Base-by-base conservation (phyloP, 2,888 invertebrate genomes). In the Endotricha flammealis region DNA sequence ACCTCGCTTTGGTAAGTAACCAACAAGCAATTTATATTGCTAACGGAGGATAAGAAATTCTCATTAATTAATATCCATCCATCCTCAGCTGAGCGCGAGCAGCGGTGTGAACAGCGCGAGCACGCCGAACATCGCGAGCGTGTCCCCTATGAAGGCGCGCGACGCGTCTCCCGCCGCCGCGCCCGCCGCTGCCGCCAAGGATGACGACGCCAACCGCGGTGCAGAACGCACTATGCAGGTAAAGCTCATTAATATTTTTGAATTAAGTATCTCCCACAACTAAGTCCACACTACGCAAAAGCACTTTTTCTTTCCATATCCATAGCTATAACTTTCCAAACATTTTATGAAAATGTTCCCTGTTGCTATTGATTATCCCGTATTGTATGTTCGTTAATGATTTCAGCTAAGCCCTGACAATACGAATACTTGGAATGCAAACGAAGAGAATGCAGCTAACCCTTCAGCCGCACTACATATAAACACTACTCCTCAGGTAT, bases 401-500 rank as follows among this genome's bases (percentile, higher is more conserved):
- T 53, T 43, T 32, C 65, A 77, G 75, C 65, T 72, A 53, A 81
- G 80, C 50, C 82, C 81, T 12, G 83, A 85, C 44, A 74, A 67
- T 44, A 60, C 72, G 14, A 73, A 61, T 49, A 65, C 73, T 7
- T 78, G 78, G 79, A 75, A 62, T 42, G 60, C 68, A 23, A 69
- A 53, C 36, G 78, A 78, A 45, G 82, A 86, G 34, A 68, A 53
- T 48, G 57, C 74, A 37, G 59, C 71, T 46, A 71, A 69, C 52
- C 49, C 76, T 42, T 64, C 78, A 17, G 55, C 75, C 34, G 78
- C 83, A 8, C 70, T 85, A 30, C 82, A 86, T 53, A 81, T 85
- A 52, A 86, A 87, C 48, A 87, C 87, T n/a, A 74, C 78, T 23
- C 64, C 77, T 2, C 82, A 82, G 57, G 88, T 88, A 42, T 55